Evolutionary conservation across 1,140 invertebrate species (phyloP).

Genomic region (Drosophila busckii): DNA sequence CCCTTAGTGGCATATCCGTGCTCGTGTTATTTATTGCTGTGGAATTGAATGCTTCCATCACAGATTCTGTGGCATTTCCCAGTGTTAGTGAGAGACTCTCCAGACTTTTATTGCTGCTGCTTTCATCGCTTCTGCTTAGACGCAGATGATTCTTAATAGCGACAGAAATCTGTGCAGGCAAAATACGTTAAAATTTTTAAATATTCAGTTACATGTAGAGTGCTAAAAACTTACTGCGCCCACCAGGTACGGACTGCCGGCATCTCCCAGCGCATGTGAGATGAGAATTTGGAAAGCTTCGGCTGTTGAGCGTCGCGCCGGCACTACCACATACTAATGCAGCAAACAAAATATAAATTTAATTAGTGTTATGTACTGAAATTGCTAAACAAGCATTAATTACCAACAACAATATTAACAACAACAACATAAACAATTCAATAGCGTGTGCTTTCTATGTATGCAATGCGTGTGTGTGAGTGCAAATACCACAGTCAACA

Average conservation of each 20-base stretch:
- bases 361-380: not conserved
- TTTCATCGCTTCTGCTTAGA: conserved; percentile 5
- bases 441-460: conserved; percentile 6
- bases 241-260: conserved; percentile 94
- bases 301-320: conserved; percentile 93
- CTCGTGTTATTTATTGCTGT: not conserved
- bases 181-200: not conserved
- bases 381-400: conserved; percentile 29
- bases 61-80: conserved; percentile 24
- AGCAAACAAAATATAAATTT: conserved; percentile 1
- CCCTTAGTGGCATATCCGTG: not conserved
- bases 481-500: conserved; percentile 7
- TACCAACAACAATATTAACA: conserved; percentile 30
- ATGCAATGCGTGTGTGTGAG: not conserved
- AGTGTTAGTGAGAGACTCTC: conserved; percentile 54
- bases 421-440: conserved; percentile 10
- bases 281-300: conserved; percentile 97
- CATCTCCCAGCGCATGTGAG: conserved; percentile 95
- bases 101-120: conserved; percentile 3
- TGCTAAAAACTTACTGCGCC: conserved; percentile 86
- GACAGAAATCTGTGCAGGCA: conserved; percentile 84
- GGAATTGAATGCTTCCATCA: not conserved
- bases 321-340: conserved; percentile 92
- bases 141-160: conserved; percentile 80
- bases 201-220: not conserved